Conservation (phyloP, 2,888 invertebrate genomes). For the Phortica okadai region DNA sequence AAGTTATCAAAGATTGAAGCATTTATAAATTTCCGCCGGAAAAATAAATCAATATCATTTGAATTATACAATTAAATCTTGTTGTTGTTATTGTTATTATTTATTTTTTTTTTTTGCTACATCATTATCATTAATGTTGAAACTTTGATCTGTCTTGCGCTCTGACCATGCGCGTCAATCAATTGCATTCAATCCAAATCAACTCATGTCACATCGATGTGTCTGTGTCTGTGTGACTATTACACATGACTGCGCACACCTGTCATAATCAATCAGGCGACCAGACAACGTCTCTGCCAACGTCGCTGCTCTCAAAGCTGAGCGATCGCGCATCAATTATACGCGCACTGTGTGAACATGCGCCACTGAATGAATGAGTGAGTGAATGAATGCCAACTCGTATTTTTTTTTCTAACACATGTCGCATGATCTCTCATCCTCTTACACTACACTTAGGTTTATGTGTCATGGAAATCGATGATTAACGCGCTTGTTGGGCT, state of each 20-base stretch:
- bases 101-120: background rate
- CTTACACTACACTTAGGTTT: too few species aligned
- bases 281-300: constrained; percentile 32
- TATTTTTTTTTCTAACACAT: too few species aligned
- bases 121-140: constrained; percentile 29
- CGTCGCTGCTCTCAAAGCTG: background rate
- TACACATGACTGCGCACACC: constrained; percentile 63
- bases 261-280: constrained; percentile 64
- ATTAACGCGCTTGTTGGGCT: too few species aligned
- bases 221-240: constrained; percentile 25
- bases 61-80: background rate
- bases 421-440: too few species aligned
- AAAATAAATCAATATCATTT: constrained; percentile 10
- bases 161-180: constrained; percentile 63
- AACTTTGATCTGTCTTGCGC: constrained; percentile 1
- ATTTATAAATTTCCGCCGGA: constrained; percentile 29
- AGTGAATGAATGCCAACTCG: too few species aligned
- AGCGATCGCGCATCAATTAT: constrained; percentile 19
- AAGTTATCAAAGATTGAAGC: background rate
- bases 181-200: constrained; percentile 54
- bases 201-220: constrained; percentile 51
- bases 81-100: background rate
- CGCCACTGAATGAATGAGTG: background rate
- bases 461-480: too few species aligned
- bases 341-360: constrained; percentile 10